Evolutionary conservation across 23 tunicate species (phyloP).

Genomic region (Styela clava): DNA sequence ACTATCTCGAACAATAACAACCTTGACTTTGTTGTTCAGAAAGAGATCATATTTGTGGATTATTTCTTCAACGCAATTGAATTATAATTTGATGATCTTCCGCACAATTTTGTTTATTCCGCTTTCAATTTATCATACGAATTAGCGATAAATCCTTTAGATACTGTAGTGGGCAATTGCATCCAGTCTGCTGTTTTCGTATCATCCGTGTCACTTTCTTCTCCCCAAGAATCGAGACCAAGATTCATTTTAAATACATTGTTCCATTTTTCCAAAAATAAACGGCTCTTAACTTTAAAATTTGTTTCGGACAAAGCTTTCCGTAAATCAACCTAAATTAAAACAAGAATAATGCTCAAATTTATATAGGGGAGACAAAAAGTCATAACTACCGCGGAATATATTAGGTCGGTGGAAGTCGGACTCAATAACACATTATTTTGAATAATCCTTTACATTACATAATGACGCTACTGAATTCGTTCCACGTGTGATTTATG

Average conservation of each 20-base stretch:
- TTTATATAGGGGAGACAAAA: neutral
- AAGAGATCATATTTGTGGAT: too few species aligned
- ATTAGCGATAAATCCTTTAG: neutral
- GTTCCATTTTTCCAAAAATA: constrained; percentile 59
- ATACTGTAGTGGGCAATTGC: neutral
- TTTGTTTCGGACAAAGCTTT: constrained; percentile 62
- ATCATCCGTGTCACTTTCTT: neutral
- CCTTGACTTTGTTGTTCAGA: too few species aligned
- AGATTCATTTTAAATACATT: constrained; percentile 56
- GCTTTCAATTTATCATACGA: too few species aligned
- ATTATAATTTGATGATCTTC: too few species aligned
- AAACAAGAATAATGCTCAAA: neutral
- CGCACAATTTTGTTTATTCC: too few species aligned
- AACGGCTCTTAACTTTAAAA: constrained; percentile 44
- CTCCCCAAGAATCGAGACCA: constrained; percentile 41
- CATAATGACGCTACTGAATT: too few species aligned
- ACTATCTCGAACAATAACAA: too few species aligned
- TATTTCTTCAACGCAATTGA: too few species aligned
- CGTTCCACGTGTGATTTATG: too few species aligned
- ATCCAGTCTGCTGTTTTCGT: neutral
- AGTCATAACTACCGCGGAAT: neutral
- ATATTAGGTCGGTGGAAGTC: too few species aligned
- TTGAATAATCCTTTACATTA: too few species aligned
- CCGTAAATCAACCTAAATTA: constrained; percentile 46
- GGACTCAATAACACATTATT: too few species aligned